phyloP scores from a whole-genome alignment of 2,113 vertebrate genomes.

The Dicerorhinus sumatrensis region DNA sequence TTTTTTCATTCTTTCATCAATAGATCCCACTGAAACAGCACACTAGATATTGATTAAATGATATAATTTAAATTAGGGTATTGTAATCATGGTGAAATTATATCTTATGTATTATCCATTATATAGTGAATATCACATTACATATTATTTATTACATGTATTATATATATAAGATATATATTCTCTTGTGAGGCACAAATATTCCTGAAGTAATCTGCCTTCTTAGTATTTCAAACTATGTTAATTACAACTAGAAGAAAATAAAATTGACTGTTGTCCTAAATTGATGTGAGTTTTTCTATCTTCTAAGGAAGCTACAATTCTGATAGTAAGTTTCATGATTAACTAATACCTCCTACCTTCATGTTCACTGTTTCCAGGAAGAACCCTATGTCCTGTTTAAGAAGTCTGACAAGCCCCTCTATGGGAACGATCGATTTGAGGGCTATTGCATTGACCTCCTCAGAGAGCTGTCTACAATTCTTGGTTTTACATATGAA shows the following conservation, averaged over 20 bases:
- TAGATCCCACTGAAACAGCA: background rate
- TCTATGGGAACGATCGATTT: constrained; percentile 98
- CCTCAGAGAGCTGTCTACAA: constrained; percentile 95
- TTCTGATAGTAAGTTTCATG: background rate
- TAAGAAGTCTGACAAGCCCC: constrained; percentile 98
- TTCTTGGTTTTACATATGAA: constrained; percentile 97
- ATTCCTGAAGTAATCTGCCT: background rate
- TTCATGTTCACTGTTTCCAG: constrained; percentile 85
- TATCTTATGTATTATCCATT: background rate
- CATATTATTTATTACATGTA: background rate
- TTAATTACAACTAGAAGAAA: background rate
- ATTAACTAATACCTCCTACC: background rate
- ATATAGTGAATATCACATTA: background rate
- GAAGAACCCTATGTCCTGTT: constrained; percentile 99
- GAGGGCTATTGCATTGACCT: constrained; percentile 99
- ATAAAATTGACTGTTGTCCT: background rate
- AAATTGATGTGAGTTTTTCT: constrained; percentile 16
- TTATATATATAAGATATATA: background rate
- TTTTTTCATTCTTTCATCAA: background rate
- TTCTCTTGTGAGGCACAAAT: background rate
- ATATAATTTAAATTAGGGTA: background rate
- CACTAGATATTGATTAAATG: background rate
- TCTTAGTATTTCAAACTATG: background rate
- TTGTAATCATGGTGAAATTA: background rate
- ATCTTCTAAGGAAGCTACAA: background rate